Percentiles rank a stretch among this genome's conserved stretches.
Evolutionary conservation across 2,113 vertebrate genomes (phyloP).

Genomic region (Osmerus eperlanus): DNA sequence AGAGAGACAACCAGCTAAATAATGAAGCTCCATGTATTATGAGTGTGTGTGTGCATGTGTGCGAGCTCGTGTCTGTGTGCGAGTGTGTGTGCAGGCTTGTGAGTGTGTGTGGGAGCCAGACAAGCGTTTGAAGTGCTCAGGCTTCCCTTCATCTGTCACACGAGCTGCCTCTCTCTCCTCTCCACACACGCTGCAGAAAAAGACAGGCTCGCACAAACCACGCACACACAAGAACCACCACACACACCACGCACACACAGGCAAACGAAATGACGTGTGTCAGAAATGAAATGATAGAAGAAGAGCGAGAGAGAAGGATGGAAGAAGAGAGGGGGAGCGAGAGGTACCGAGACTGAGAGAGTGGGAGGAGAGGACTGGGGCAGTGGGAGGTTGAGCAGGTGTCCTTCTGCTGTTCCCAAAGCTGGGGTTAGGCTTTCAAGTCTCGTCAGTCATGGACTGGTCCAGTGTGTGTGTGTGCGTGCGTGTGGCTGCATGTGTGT

Average conservation of each 20-base stretch:
- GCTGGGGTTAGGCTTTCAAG: not conserved
- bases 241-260: not conserved
- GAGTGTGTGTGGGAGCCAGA: conserved; percentile 18
- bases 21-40: conserved; percentile 62
- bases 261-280: not conserved
- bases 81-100: too few relatives aligned
- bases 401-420: not conserved
- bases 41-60: conserved; percentile 38
- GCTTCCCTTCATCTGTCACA: conserved; percentile 37
- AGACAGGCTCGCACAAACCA: not conserved
- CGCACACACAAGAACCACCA: not conserved
- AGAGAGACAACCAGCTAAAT: conserved; percentile 54
- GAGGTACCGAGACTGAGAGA: not conserved
- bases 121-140: conserved; percentile 52
- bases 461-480: too few relatives aligned
- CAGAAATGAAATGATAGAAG: too few relatives aligned
- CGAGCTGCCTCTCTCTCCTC: not conserved
- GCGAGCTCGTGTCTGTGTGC: too few relatives aligned
- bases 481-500: too few relatives aligned
- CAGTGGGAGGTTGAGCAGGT: not conserved
- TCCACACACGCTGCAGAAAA: not conserved
- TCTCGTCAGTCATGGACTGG: too few relatives aligned
- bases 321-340: not conserved
- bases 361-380: not conserved
- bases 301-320: too few relatives aligned